Evolutionary conservation across 2,888 invertebrate genomes (phyloP), one percentile per base, ranked within the genome.

Genomic region (Theodoxus fluviatilis): DNA sequence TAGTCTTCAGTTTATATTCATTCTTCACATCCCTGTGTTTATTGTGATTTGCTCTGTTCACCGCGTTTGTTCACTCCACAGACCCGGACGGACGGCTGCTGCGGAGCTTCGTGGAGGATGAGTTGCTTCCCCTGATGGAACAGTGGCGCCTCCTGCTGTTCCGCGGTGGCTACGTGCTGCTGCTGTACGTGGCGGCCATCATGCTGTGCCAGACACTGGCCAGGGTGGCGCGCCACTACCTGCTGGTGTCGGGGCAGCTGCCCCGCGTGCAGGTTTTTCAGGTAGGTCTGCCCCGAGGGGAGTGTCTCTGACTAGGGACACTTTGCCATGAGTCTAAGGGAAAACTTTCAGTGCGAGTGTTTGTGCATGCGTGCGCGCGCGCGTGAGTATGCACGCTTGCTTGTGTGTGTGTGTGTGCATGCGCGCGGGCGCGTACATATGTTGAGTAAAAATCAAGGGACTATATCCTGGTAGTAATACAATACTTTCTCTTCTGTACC

Each of bases 131-230:
- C 73, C 71, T 83, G 59, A 76, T 82, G 37, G 69, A 71, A 33
- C 78, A 75, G 61, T 71, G 77, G 15, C 74, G 79, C 37, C 74
- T 73, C 31, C 75, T 81, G 67, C 68, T 78, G 40, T 80, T 81
- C 68, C 75, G 75, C 68, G 75, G 76, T 28, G 73, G 78, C 40
- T 78, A 79, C 67, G 71, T 80, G 52, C 71, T 81, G 49, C 73
- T 81, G 40, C 71, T 74, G 22, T 76, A 75, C 65, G 73, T 78
- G 3, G 74, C 76, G 66, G 74, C 74, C 6, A 79, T 79, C 76
- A 70, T 82, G 18, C 69, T 83, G 12, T 80, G 81, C 71, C 81
- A 83, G 31, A 75, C 78, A 18, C 72, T 73, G 7, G 79, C 81
- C 9, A 77, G 80, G 7, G 76, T 81, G 47, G 74, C 78, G 43